Percentiles rank a stretch among this genome's conserved stretches.
Evolutionary conservation across 2,888 invertebrate species (phyloP).

Genomic region (Helobdella robusta): DNA sequence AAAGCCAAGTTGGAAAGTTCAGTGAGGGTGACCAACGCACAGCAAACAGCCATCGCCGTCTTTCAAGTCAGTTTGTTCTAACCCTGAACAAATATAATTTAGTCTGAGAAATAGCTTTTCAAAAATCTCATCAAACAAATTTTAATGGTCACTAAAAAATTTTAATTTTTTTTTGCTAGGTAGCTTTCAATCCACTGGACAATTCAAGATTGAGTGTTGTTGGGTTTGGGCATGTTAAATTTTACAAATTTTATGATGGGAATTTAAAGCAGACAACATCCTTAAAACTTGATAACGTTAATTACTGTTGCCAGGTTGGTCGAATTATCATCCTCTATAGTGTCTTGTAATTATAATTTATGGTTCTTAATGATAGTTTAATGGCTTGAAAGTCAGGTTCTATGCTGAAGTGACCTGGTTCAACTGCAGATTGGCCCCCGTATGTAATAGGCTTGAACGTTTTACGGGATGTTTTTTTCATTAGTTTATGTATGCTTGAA

Average conservation of each 20-base stretch:
- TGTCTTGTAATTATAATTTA: too few relatives aligned
- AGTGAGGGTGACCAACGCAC: constrained; percentile 57
- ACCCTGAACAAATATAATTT: background rate
- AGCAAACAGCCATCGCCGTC: background rate
- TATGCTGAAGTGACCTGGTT: too few relatives aligned
- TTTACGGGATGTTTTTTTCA: too few relatives aligned
- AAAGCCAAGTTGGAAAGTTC: constrained; percentile 65
- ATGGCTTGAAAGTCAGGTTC: too few relatives aligned
- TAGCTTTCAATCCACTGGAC: constrained; percentile 69
- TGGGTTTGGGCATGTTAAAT: constrained; percentile 61
- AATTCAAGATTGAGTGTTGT: constrained; percentile 63
- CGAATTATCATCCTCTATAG: background rate
- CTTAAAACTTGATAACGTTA: constrained; percentile 46
- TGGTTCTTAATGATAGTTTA: too few relatives aligned
- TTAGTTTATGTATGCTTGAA: too few relatives aligned
- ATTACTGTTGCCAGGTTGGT: constrained; percentile 10
- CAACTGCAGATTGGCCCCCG: too few relatives aligned
- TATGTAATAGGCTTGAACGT: too few relatives aligned
- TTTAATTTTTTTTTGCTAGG: constrained; percentile 50
- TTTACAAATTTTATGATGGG: constrained; percentile 67
- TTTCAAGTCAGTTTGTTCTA: background rate
- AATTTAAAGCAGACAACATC: constrained; percentile 74
- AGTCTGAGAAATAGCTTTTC: background rate
- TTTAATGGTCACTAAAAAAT: background rate
- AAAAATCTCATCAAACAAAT: background rate